Evolutionary conservation across 2,888 invertebrate genomes (phyloP), one percentile per base, ranked within the genome.

Genomic region (Mythimna impura): DNA sequence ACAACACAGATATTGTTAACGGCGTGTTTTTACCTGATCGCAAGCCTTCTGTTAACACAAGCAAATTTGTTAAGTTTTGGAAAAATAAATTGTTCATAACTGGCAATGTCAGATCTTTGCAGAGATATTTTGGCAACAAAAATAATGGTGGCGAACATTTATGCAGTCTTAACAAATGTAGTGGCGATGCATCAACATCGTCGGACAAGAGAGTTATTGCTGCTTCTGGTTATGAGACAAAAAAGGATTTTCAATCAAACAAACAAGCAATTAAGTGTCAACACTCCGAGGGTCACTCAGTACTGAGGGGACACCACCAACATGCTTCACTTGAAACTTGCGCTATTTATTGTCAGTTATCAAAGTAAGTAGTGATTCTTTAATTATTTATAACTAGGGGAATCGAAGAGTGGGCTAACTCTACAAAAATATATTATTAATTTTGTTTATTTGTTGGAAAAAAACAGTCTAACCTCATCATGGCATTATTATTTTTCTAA

Each of bases 41-140:
- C 36, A 95, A 93, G 79, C 84, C 93, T 77, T 87, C 93, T 55
- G 88, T 91, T 54, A 95, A 93, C 85, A 92, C 94, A 25, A 96
- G 93, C 82, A 96, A 95, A 87, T 95, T 96, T 86, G 92, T 96
- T 3, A 96, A 94, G 80, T 96, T 96, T 88, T 96, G 96, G 95
- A 96, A 96, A 89, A 95, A 93, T 82, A 96, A 96, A 87, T 88
- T 96, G 66, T 94, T 96, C 78, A 86, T 96, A 63, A 94, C 93
- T 85, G 95, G 95, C 43, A 95, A 96, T 88, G 95, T 96, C 25
- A 91, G 94, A 82, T 92, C 96, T 61, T 88, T 96, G 73, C 96
- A 96, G 81, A 91, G 94, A 89, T 96, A 94, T 89, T 96, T 96
- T 88, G 92, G 93, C 9, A 93, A 89, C 84, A 95, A 95, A 91